Evolutionary conservation across 2,888 invertebrate species (phyloP).

Genomic region (Drosophila acutilabella): DNA sequence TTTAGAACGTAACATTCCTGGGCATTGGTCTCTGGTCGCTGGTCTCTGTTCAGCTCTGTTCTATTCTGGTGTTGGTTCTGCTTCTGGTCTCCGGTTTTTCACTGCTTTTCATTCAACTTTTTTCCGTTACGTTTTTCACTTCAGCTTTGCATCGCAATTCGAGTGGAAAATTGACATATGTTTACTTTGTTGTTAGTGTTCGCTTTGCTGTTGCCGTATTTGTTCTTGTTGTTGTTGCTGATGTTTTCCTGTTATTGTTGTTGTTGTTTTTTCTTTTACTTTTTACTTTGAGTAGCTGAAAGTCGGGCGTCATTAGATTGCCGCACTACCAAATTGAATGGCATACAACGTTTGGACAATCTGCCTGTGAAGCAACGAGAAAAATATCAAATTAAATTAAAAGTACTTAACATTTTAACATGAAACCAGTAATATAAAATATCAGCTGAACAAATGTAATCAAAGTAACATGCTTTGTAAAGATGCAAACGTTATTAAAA

Average conservation of each 20-base stretch:
- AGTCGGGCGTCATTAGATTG: conserved; percentile 66
- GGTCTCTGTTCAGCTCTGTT: conserved; percentile 4
- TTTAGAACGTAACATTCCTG: conserved; percentile 67
- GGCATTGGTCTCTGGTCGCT: conserved; percentile 51
- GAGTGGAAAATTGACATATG: conserved; percentile 82
- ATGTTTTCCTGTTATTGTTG: conserved; percentile 24
- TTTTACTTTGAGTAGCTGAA: conserved; percentile 40
- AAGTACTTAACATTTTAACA: background rate
- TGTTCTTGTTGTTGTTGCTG: conserved; percentile 22
- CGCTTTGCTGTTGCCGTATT: conserved; percentile 27
- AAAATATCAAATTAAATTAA: conserved; percentile 1
- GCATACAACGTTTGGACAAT: conserved; percentile 14
- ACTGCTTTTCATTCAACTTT: conserved; percentile 48
- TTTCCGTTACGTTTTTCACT: conserved; percentile 67
- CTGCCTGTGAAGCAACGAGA: conserved; percentile 7
- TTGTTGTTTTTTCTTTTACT: conserved; percentile 16
- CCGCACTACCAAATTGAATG: conserved; percentile 19
- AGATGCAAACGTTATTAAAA: background rate
- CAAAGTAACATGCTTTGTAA: background rate
- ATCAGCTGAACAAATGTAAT: background rate
- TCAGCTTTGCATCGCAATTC: conserved; percentile 79
- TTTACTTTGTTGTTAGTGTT: conserved; percentile 73
- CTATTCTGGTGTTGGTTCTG: conserved; percentile 25
- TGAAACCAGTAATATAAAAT: background rate
- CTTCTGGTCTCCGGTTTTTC: conserved; percentile 39